Evolutionary conservation across 2,113 vertebrate species (phyloP).

Genomic region (Sporophila hypoxantha): DNA sequence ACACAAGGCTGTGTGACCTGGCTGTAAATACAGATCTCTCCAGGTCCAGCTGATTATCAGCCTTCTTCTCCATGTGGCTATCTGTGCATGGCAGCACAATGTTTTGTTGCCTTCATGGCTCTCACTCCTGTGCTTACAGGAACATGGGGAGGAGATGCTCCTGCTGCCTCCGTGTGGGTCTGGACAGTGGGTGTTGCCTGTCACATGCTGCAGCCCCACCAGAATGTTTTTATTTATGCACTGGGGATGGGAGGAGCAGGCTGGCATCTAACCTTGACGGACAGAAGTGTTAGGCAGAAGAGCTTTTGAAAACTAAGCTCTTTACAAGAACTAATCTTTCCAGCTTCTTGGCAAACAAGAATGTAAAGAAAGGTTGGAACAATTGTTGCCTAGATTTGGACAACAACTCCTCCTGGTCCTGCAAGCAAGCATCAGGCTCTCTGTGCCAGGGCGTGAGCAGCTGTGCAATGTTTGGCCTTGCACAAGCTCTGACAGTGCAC

Average conservation of each 20-base stretch:
- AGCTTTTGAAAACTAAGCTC: neutral
- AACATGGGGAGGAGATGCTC: accelerated
- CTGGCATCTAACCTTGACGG: neutral
- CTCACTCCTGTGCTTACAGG: accelerated
- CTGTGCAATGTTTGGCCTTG: accelerated
- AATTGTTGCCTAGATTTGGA: accelerated
- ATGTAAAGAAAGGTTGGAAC: neutral
- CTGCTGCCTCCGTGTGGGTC: accelerated
- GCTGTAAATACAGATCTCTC: neutral
- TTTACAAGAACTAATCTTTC: neutral
- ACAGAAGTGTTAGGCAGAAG: neutral
- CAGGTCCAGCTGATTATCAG: neutral
- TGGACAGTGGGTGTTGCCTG: neutral
- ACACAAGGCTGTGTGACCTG: accelerated
- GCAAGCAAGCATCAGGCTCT: neutral
- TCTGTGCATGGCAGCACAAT: too few relatives aligned
- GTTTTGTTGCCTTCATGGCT: neutral
- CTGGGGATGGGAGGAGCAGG: neutral
- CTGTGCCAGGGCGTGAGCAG: accelerated
- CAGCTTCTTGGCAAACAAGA: neutral
- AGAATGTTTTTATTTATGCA: neutral
- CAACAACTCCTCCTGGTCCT: neutral
- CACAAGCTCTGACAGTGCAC: neutral
- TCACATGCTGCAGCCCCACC: neutral
- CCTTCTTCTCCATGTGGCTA: neutral